These are phyloP conservation scores for Fulica atra DNA, from an alignment of 2,113 vertebrate genomes.

Conservation along the genomic window DNA sequence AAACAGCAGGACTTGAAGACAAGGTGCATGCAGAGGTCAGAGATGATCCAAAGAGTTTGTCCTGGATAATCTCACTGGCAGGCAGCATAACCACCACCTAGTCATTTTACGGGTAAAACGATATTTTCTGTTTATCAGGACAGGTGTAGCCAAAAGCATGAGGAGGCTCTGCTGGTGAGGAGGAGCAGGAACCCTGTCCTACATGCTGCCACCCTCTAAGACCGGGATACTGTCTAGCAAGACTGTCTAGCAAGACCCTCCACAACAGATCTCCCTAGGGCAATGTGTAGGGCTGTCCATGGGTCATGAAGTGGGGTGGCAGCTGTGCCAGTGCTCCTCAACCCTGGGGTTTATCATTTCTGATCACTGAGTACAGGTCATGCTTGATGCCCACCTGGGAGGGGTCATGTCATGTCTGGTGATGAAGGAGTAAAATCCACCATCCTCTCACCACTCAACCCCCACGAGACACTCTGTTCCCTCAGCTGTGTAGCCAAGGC, in stretches of 20 bases:
- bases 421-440: neutral
- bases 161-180: neutral
- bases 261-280: neutral
- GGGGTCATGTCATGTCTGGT: neutral
- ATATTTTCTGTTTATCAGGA: neutral
- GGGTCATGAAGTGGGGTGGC: neutral
- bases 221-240: neutral
- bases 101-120: neutral
- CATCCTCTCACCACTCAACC: neutral
- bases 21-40: neutral
- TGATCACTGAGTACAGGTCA: neutral
- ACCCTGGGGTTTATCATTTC: neutral
- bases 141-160: neutral
- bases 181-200: neutral
- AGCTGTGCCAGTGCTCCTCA: neutral
- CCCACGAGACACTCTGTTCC: neutral
- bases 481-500: neutral
- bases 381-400: neutral
- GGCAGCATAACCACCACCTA: neutral
- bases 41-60: neutral
- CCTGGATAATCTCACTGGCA: neutral
- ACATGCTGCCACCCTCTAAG: neutral
- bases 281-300: rapidly evolving
- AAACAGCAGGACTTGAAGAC: neutral
- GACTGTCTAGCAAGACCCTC: neutral